phyloP scores from a whole-genome alignment of 2,888 invertebrate genomes.

The Ophonus ardosiacus region DNA sequence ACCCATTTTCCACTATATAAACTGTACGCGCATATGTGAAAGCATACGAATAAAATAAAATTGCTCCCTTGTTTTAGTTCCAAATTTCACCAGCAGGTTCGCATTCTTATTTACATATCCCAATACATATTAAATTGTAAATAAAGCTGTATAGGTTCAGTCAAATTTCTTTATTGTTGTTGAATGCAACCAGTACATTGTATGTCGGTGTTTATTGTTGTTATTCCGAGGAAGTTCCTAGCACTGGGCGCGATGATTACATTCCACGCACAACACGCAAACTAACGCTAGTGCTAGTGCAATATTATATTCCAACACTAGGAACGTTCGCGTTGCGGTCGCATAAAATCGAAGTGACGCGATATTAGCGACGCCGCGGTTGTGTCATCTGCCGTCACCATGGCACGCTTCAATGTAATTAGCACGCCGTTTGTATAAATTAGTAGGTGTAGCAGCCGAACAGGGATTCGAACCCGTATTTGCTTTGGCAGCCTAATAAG shows the following conservation, averaged over 20 bases:
- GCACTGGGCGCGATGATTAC: constrained; percentile 5
- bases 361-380: constrained; percentile 38
- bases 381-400: constrained; percentile 30
- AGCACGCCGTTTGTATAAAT: constrained; percentile 40
- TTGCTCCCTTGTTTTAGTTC: no score
- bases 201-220: no score
- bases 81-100: no score
- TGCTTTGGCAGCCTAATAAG: neutral
- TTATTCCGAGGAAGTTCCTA: no score
- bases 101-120: no score
- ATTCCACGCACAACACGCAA: constrained; percentile 22
- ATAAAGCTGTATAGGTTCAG: no score
- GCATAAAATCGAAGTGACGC: constrained; percentile 42
- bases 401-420: constrained; percentile 38
- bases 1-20: no score
- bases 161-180: no score
- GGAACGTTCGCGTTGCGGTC: constrained; percentile 16
- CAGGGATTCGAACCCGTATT: constrained; percentile 41
- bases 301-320: neutral
- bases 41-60: no score
- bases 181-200: no score
- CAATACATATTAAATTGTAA: no score
- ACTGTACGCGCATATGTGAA: no score
- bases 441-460: constrained; percentile 31
- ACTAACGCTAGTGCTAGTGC: constrained; percentile 10